Evolutionary conservation across 2,888 invertebrate genomes (phyloP).

Genomic region (Rhopalosiphum nymphaeae): DNA sequence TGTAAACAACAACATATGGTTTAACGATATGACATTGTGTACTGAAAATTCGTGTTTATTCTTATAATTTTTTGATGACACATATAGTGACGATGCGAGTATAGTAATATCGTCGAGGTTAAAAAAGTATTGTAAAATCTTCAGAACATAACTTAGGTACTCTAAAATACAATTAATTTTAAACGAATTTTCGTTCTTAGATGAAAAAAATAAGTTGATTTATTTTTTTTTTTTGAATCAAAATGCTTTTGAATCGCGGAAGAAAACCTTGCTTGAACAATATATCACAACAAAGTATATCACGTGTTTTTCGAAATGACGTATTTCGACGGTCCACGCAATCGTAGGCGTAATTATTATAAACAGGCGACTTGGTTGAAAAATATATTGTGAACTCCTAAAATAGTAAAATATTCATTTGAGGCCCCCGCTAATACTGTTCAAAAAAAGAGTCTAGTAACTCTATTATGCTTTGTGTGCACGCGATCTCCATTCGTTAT

Average conservation of each 20-base stretch:
- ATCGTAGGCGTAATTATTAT: not conserved
- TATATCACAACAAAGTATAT: not conserved
- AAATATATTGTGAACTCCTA: not conserved
- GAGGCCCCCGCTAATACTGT: rapidly evolving
- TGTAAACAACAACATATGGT: not conserved
- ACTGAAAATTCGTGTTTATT: not conserved
- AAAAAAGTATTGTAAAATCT: not conserved
- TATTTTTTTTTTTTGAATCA: not conserved
- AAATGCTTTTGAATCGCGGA: not conserved
- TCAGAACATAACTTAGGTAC: not conserved
- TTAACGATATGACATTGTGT: not conserved
- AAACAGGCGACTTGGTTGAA: not conserved
- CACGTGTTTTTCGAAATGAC: not conserved
- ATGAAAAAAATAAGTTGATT: not conserved
- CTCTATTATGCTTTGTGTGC: not conserved
- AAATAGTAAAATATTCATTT: not conserved
- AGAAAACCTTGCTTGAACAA: not conserved
- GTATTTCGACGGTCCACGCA: not conserved
- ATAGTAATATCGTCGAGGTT: not conserved
- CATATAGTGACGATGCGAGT: no score
- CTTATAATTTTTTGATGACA: not conserved
- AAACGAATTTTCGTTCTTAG: not conserved
- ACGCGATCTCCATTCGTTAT: not conserved
- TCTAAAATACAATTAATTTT: not conserved
- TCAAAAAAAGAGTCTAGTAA: not conserved